Conservation (phyloP, 2,888 invertebrate genomes). For the Silvanus unidentatus region DNA sequence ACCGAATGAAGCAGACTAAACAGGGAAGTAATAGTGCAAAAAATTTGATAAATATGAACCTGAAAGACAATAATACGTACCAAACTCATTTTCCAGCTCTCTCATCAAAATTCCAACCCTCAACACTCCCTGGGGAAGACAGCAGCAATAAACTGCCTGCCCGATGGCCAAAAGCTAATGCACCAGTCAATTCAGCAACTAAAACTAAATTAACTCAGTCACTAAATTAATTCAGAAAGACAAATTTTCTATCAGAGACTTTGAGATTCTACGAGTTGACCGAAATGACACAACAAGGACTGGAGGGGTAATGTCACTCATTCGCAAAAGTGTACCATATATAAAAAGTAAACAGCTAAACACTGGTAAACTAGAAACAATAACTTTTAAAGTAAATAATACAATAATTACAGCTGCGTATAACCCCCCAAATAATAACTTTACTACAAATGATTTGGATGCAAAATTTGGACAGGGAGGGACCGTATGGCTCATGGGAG, state of each 20-base stretch:
- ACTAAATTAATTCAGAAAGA: not conserved
- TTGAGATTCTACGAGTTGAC: not conserved
- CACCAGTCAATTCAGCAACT: too few species aligned
- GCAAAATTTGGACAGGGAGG: too few species aligned
- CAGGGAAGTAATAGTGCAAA: not conserved
- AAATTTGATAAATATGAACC: not conserved
- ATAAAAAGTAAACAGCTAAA: not conserved
- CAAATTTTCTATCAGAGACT: not conserved
- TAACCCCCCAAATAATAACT: too few species aligned
- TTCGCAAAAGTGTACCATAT: not conserved
- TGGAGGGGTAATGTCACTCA: not conserved
- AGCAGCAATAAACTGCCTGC: not conserved
- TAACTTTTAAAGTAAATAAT: not conserved
- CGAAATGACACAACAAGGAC: not conserved
- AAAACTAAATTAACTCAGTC: too few species aligned
- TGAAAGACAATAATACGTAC: not conserved
- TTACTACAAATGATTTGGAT: too few species aligned
- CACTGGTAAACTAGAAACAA: not conserved
- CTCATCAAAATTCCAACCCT: not conserved
- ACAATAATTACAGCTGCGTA: not conserved
- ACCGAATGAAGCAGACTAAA: too few species aligned
- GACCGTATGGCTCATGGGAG: too few species aligned
- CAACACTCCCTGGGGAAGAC: not conserved
- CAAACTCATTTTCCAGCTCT: too few species aligned
- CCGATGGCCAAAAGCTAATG: not conserved